Evolutionary conservation across 2,797 vertebrate genomes (phyloP), one percentile per base, ranked within the genome.

Genomic region (Microhierax caerulescens): DNA sequence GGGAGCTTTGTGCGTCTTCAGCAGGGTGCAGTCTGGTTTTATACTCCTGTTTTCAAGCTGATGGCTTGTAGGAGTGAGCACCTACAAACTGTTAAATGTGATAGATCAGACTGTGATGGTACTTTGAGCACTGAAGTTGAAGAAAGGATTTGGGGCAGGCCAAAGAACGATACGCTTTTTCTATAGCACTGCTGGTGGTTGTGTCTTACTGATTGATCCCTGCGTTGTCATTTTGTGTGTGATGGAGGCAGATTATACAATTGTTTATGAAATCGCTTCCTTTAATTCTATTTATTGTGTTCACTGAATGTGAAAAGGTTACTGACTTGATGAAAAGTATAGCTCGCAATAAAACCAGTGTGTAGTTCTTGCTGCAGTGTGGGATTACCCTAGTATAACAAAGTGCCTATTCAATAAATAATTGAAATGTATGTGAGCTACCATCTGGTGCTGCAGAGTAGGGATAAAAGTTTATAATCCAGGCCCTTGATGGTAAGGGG

Each of bases 331-430:
- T 96, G 81, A 92, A 88, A 82, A 93, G 54, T 92, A 56, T 82
- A 88, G 80, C 79, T 93, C 0, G 63, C 81, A 92, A 59, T 93
- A 91, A 96, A 95, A 95, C 47, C 74, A 54, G 77, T 76, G 85
- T 81, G 79, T 88, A 94, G 73, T 77, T 96, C 91, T 70, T 78
- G 63, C 85, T 93, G 81, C 88, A 84, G 72, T 36, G 59, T 93
- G 95, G 96, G 91, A 90, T 92, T 94, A 92, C 74, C 51, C 65
- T 75, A 53, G 67, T 97, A 81, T 94, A 96, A 95, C 95, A 96
- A 93, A 97, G 93, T 93, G 95, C 80, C 88, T 89, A 85, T 97
- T 97, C 96, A 95, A 94, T 96, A 91, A 96, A 96, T 95, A 95
- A 95, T 94, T 95, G 87, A 95, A 97, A 95, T 94, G 79, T 94